Evolutionary conservation across 2,113 vertebrate species (phyloP).

Genomic region (Empidonax traillii): DNA sequence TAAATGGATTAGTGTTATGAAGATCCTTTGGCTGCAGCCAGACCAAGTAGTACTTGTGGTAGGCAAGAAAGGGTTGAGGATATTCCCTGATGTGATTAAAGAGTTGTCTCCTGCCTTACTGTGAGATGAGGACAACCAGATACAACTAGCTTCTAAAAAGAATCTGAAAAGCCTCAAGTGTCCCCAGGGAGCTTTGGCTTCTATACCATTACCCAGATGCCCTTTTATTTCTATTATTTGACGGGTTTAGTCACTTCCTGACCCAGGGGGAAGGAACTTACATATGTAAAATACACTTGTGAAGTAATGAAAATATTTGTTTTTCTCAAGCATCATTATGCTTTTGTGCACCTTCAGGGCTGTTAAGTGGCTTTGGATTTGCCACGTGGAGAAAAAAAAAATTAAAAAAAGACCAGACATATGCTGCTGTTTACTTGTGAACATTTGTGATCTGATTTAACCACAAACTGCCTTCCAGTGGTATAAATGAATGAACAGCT

Average conservation of each 20-base stretch:
- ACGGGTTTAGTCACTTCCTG: not conserved
- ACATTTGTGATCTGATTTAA: constrained; percentile 52
- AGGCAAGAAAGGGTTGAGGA: not conserved
- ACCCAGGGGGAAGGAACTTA: not conserved
- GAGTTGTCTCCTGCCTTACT: not conserved
- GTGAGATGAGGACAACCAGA: not conserved
- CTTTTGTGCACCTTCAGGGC: not conserved
- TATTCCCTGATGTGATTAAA: not conserved
- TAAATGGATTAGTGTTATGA: not conserved
- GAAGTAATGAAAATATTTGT: not conserved
- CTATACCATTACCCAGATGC: not conserved
- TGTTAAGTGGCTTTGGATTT: not conserved
- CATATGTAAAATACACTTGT: not conserved
- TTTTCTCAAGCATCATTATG: not conserved
- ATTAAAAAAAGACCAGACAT: constrained; percentile 31
- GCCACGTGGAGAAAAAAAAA: not conserved
- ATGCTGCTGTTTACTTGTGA: constrained; percentile 47
- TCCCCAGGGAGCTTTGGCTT: not conserved
- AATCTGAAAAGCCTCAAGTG: not conserved
- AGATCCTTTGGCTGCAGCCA: not conserved
- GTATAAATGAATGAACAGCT: constrained; percentile 68
- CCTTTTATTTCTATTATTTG: not conserved
- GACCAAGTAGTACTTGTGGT: not conserved
- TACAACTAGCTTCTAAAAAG: not conserved
- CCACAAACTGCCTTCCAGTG: constrained; percentile 44